These are phyloP conservation scores for Ecdyonurus torrentis DNA, from an alignment of 2,888 invertebrate species.

Conservation along the genomic window DNA sequence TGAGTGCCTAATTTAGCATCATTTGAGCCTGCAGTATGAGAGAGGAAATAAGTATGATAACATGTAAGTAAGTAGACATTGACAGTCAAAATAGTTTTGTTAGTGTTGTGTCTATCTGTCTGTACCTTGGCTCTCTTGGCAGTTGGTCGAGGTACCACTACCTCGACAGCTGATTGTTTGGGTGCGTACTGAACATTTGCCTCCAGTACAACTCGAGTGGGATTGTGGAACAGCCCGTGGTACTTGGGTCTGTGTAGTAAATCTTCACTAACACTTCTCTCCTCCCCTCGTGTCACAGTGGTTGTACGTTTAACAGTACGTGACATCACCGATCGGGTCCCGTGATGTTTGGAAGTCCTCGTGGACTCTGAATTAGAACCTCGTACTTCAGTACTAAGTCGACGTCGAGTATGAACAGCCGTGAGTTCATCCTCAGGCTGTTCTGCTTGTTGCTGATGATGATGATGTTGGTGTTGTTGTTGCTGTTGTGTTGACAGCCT, in stretches of 20 bases:
- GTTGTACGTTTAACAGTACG: constrained; percentile 68
- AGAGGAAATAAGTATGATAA: too few species aligned
- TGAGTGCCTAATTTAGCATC: too few species aligned
- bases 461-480: constrained; percentile 35
- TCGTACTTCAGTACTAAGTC: constrained; percentile 66
- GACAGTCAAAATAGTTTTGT: too few species aligned
- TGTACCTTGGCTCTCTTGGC: not conserved
- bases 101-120: too few species aligned
- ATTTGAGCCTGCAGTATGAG: too few species aligned
- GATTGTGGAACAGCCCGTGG: constrained; percentile 5
- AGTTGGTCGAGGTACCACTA: not conserved
- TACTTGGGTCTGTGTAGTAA: constrained; percentile 11
- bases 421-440: constrained; percentile 46
- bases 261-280: constrained; percentile 54
- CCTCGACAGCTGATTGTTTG: not conserved
- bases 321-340: constrained; percentile 67
- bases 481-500: constrained; percentile 36
- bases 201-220: not conserved
- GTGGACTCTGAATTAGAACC: constrained; percentile 28
- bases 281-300: constrained; percentile 61
- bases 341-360: constrained; percentile 60
- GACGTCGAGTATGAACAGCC: constrained; percentile 65
- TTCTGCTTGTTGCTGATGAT: constrained; percentile 34
- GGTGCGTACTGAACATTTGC: not conserved
- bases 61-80: too few species aligned